phyloP scores from a whole-genome alignment of 1,140 invertebrate genomes.

The Diorhabda carinulata region DNA sequence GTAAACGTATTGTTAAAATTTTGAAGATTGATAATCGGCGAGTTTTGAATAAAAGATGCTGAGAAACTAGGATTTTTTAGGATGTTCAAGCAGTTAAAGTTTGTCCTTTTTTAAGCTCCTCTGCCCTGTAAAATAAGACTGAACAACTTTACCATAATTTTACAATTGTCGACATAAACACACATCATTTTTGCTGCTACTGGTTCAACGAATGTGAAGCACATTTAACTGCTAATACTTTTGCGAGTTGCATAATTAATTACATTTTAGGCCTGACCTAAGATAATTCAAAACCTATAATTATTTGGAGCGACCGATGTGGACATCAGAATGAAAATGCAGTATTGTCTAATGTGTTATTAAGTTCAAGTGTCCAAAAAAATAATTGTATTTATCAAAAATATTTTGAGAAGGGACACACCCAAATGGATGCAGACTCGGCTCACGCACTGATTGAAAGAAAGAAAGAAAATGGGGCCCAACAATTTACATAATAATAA shows the following conservation, averaged over 20 bases:
- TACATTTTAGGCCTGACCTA: no score
- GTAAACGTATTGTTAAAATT: no score
- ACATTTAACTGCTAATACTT: conserved; percentile 35
- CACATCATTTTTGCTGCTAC: conserved; percentile 35
- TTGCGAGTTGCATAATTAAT: conserved; percentile 22
- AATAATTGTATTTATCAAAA: no score
- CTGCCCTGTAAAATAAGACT: conserved; percentile 20
- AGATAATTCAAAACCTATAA: background rate
- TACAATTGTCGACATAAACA: conserved; percentile 5
- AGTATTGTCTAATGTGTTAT: conserved; percentile 31
- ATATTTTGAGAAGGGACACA: no score
- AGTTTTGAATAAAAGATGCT: no score
- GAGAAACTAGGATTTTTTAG: no score
- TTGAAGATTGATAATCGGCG: no score
- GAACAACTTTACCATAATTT: conserved; percentile 31
- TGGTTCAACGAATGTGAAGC: conserved; percentile 41
- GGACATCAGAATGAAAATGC: conserved; percentile 31
- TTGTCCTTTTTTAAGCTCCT: conserved; percentile 19
- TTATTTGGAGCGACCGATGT: conserved; percentile 26
- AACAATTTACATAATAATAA: no score
- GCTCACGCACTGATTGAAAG: no score
- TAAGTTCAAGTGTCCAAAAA: conserved; percentile 11
- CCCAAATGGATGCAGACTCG: no score
- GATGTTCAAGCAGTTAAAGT: background rate
- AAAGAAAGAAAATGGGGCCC: no score